Evolutionary conservation across 2,797 vertebrate genomes (phyloP).

Genomic region (Merluccius polli): DNA sequence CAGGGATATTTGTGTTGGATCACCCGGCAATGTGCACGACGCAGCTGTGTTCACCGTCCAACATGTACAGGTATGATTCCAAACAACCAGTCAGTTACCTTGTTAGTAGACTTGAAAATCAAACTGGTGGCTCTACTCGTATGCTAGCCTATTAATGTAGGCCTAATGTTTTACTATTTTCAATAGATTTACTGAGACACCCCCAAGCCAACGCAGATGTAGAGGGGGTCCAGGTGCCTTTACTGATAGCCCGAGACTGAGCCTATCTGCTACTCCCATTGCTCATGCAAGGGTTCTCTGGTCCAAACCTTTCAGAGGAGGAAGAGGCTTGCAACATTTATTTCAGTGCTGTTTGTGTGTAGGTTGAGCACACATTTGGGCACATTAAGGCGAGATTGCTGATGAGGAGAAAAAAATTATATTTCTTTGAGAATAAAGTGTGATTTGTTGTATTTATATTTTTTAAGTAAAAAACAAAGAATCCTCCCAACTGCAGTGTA

Average conservation of each 20-base stretch:
- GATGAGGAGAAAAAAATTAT: too few species aligned
- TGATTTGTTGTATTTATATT: too few species aligned
- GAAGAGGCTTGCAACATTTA: slow-evolving; percentile 13
- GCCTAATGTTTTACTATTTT: neutral
- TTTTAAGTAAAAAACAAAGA: too few species aligned
- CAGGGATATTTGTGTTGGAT: slow-evolving; percentile 20
- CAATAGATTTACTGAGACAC: neutral
- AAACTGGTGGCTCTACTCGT: neutral
- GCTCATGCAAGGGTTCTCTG: slow-evolving; percentile 21
- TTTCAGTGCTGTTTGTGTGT: slow-evolving; percentile 8
- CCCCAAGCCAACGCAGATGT: slow-evolving; percentile 11
- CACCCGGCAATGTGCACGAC: slow-evolving; percentile 16
- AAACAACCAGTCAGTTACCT: slow-evolving; percentile 1
- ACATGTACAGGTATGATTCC: slow-evolving; percentile 10
- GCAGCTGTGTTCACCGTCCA: slow-evolving; percentile 15
- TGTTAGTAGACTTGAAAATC: neutral
- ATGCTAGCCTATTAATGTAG: neutral
- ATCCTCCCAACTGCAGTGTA: too few species aligned
- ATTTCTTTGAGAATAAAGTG: too few species aligned
- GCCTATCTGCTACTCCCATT: slow-evolving; percentile 17
- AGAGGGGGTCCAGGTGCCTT: slow-evolving; percentile 20
- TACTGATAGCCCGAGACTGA: slow-evolving; percentile 20
- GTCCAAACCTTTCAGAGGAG: slow-evolving; percentile 8
- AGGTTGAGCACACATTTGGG: slow-evolving; percentile 26
- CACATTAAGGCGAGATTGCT: slow-evolving; percentile 21